phyloP scores from a whole-genome alignment of 2,888 invertebrate species.

The Ecdyonurus torrentis region DNA sequence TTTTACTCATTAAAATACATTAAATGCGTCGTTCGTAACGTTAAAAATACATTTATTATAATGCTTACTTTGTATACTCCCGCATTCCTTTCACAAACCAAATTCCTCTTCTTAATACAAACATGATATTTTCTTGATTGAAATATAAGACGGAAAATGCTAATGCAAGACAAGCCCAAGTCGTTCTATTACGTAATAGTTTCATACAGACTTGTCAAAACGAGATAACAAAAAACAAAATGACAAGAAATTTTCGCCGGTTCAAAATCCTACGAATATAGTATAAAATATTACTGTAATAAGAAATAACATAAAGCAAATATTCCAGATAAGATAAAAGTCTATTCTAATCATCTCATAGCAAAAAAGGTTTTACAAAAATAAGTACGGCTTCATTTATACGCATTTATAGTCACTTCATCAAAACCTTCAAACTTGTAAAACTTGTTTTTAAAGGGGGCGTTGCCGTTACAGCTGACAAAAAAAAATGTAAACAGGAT shows the following conservation, averaged over 20 bases:
- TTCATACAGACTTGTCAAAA: background rate
- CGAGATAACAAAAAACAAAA: background rate
- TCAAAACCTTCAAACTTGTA: no score
- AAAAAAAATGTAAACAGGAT: background rate
- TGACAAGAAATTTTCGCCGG: background rate
- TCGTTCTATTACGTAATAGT: background rate
- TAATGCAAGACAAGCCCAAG: background rate
- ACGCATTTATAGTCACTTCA: background rate
- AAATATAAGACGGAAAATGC: background rate
- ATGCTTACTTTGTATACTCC: background rate
- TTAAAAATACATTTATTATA: background rate
- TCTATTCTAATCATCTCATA: background rate
- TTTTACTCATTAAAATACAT: no score
- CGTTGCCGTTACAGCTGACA: background rate
- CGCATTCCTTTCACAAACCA: background rate
- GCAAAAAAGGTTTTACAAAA: background rate
- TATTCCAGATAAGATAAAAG: background rate
- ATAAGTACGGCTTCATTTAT: background rate
- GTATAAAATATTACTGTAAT: background rate
- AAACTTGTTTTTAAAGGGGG: background rate
- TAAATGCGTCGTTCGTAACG: no score
- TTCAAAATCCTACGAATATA: background rate
- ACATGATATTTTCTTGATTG: background rate
- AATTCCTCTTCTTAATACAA: background rate
- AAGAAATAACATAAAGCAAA: background rate